phyloP scores from a whole-genome alignment of 2,113 vertebrate genomes.

The Oreochromis tanganicae region DNA sequence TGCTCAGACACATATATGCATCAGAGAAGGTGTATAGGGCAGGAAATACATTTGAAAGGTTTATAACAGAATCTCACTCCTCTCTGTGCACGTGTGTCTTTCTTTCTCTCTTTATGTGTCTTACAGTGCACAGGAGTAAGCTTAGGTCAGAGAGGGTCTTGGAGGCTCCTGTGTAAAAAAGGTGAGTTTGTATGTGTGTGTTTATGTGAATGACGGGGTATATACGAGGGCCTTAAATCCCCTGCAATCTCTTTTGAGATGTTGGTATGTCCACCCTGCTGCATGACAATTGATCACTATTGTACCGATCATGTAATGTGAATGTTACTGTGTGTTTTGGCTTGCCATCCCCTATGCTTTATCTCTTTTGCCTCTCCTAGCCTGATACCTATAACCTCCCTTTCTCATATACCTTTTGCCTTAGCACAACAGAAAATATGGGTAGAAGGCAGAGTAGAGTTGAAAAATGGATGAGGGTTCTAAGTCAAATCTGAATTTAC shows the following conservation, averaged over 20 bases:
- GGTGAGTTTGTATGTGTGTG: slow-evolving; percentile 7
- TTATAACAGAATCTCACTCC: not conserved
- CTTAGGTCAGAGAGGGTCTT: slow-evolving; percentile 8
- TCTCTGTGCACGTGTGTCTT: not conserved
- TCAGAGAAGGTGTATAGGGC: not conserved
- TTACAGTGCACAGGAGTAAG: slow-evolving; percentile 17
- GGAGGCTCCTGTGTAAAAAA: slow-evolving; percentile 22
- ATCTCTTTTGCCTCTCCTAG: not conserved
- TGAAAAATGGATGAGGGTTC: not conserved
- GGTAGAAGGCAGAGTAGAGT: not conserved
- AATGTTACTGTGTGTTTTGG: slow-evolving; percentile 1
- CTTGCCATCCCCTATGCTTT: not conserved
- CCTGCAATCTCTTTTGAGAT: slow-evolving; percentile 62
- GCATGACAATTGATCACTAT: slow-evolving; percentile 58
- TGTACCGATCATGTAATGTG: slow-evolving; percentile 11
- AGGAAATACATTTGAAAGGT: slow-evolving; percentile 6
- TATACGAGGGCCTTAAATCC: slow-evolving; percentile 55
- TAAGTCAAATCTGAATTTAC: not conserved
- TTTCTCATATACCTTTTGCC: not conserved
- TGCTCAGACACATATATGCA: not conserved
- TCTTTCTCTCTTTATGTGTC: not conserved
- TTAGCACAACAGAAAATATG: not conserved
- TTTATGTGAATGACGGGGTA: not conserved
- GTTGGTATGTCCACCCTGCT: slow-evolving; percentile 48
- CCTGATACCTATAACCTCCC: not conserved